Percentiles rank a stretch among this genome's conserved stretches.
Evolutionary conservation across 2,888 invertebrate species (phyloP).

Genomic region (Athrips mouffetella): DNA sequence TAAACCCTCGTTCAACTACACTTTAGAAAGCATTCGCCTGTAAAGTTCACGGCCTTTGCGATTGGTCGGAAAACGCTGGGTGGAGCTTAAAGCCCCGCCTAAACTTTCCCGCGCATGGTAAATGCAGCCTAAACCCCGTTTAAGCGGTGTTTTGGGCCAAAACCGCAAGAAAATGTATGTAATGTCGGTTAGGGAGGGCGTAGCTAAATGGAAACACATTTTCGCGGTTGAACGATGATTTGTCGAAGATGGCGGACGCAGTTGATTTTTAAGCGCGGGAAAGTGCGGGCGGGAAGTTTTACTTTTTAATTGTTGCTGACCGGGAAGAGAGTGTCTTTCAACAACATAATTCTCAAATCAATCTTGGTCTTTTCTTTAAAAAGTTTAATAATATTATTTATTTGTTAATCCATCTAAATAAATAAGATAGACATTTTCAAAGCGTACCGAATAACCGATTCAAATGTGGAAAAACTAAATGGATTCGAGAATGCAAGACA

Average conservation of each 20-base stretch:
- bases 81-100: slow-evolving; percentile 53
- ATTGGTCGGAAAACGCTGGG: slow-evolving; percentile 51
- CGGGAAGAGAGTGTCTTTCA: not conserved
- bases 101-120: slow-evolving; percentile 65
- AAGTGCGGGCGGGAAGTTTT: slow-evolving; percentile 39
- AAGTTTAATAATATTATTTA: no score
- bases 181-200: slow-evolving; percentile 71
- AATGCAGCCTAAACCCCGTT: slow-evolving; percentile 72
- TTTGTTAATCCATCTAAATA: no score
- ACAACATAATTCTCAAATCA: not conserved
- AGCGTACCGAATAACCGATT: not conserved
- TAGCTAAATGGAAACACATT: slow-evolving; percentile 72
- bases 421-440: no score
- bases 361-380: no score
- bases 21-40: slow-evolving; percentile 61
- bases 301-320: not conserved
- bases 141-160: slow-evolving; percentile 76
- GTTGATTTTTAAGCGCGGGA: slow-evolving; percentile 62
- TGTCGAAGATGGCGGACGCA: slow-evolving; percentile 69
- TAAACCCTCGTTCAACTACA: slow-evolving; percentile 62
- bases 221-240: slow-evolving; percentile 65
- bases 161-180: slow-evolving; percentile 76
- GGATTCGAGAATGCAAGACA: slow-evolving; percentile 77
- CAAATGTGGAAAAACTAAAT: slow-evolving; percentile 25
- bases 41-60: slow-evolving; percentile 43